Percentiles rank a stretch among this genome's conserved stretches.
Evolutionary conservation across 2,113 vertebrate genomes (phyloP).

Genomic region (Sphaerodactylus townsendi): DNA sequence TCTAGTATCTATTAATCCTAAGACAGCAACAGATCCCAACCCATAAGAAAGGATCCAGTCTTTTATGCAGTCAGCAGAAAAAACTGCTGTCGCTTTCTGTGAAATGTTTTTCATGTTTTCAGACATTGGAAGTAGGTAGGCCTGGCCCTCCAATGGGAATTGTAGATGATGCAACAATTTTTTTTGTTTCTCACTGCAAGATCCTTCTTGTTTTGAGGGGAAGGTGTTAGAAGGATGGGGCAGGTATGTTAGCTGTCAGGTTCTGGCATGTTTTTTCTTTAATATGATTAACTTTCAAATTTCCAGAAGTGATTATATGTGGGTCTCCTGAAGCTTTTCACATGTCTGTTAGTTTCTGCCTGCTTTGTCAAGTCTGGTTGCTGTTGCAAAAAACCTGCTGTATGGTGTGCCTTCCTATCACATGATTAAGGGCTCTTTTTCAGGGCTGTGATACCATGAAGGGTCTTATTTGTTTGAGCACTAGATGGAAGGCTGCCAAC

Average conservation of each 20-base stretch:
- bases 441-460: constrained; percentile 39
- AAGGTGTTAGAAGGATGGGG: neutral
- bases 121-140: neutral
- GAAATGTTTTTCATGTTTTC: neutral
- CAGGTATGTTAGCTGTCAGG: fast-evolving
- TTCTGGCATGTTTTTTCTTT: neutral
- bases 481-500: constrained; percentile 53
- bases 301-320: neutral
- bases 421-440: constrained; percentile 43
- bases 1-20: neutral
- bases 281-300: neutral
- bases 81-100: neutral
- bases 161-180: neutral
- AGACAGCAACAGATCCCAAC: neutral
- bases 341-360: neutral
- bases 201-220: neutral
- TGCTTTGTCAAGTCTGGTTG: neutral
- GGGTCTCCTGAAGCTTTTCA: fast-evolving
- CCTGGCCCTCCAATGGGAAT: neutral
- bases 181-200: fast-evolving
- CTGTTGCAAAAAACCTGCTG: neutral
- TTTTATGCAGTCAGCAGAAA: fast-evolving
- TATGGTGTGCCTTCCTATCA: neutral
- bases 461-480: constrained; percentile 46
- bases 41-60: fast-evolving